Evolutionary conservation across 2,113 vertebrate genomes (phyloP), one percentile per base, ranked within the genome.

Genomic region (Etheostoma spectabile): DNA sequence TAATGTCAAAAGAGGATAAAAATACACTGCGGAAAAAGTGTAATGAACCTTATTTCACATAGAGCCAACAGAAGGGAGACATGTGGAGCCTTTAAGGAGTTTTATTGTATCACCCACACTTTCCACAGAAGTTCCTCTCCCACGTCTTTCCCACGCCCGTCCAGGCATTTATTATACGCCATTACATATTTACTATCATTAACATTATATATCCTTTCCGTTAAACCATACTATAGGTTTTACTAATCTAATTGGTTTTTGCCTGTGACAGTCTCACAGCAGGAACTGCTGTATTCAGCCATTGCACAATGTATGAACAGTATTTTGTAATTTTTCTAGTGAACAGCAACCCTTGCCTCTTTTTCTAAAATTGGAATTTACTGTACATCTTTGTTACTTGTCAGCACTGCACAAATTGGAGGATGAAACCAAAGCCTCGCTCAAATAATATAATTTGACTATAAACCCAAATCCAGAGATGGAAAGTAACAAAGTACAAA

Each of bases 381-480:
- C 30, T 30, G 30, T 30, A 42, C 59, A 64, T 70, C 38, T 55
- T 68, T 38, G 69, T 56, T 55, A 82, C 57, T 51, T 64, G 38
- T 24, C 38, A 8, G 0, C 38, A 8, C 42, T 19, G 7, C 22
- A 73, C 46, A 55, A 22, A 59, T 51, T 11, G 30, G 63, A 57
- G 10, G n/a, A 57, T 10, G 18, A 74, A 79, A 78, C 68, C 56
- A 56, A 61, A 69, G 13, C 52, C 18, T 46, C 1, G 8, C 19
- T 63, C 22, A 62, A 42, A 74, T 42, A 10, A 30, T 65, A 38
- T 55, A 68, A 61, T 67, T 79, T 49, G 15, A 49, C 55, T 33
- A 5, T 16, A 11, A 60, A 46, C 30, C 27, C 21, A 42, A n/a
- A n/a, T n/a, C n/a, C n/a, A n/a, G 83, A 92, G 89, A 89, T 8